These are phyloP conservation scores for Argyrosomus japonicus DNA, from an alignment of 2,113 vertebrate genomes.

Conservation along the genomic window DNA sequence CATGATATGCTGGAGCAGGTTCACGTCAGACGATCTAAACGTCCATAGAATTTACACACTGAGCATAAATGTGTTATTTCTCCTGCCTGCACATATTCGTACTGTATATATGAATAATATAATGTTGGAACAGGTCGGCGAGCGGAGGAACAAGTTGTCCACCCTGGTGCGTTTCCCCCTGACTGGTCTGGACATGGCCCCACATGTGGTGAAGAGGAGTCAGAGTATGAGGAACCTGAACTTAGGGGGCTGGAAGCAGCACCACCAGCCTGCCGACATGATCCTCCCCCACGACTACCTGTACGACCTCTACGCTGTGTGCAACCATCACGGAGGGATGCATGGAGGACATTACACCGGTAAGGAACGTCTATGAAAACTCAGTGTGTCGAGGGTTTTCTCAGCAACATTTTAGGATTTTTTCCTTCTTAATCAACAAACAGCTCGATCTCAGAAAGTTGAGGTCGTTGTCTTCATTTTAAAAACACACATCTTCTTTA, in stretches of 20 bases:
- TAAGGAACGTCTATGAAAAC: constrained; percentile 51
- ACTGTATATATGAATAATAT: background rate
- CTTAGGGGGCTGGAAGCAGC: constrained; percentile 77
- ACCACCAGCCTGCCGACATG: constrained; percentile 60
- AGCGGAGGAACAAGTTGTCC: constrained; percentile 94
- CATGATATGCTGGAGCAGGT: too few species aligned
- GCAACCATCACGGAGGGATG: constrained; percentile 97
- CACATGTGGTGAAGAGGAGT: constrained; percentile 90
- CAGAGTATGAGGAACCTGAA: constrained; percentile 76
- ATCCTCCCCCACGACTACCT: constrained; percentile 83
- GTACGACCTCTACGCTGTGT: constrained; percentile 96
- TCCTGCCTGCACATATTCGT: background rate
- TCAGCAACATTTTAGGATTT: too few species aligned
- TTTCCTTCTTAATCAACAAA: too few species aligned
- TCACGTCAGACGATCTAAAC: too few species aligned
- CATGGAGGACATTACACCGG: constrained; percentile 98
- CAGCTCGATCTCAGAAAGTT: too few species aligned
- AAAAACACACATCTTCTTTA: too few species aligned
- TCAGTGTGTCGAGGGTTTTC: too few species aligned
- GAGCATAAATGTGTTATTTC: background rate
- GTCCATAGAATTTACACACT: too few species aligned
- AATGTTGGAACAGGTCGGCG: constrained; percentile 84
- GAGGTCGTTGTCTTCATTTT: too few species aligned
- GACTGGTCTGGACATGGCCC: constrained; percentile 92
- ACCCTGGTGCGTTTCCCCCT: constrained; percentile 92